phyloP scores from a whole-genome alignment of 2,888 invertebrate genomes.

The Salpingus planirostris region DNA sequence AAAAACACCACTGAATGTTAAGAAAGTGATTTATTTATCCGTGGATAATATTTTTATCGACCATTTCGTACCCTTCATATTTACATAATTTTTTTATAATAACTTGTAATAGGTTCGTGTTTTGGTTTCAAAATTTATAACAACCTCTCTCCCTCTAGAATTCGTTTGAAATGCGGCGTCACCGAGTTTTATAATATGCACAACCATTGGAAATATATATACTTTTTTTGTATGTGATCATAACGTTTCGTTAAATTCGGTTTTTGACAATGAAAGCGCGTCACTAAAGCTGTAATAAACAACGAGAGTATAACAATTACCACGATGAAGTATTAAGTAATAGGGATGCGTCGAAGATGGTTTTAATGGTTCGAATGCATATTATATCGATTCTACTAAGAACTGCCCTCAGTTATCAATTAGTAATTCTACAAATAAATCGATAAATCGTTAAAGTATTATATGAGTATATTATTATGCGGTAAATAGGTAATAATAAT shows the following conservation, averaged over 20 bases:
- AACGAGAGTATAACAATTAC: constrained; percentile 18
- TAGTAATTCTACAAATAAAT: no score
- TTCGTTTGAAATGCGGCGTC: constrained; percentile 34
- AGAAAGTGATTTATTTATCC: constrained; percentile 10
- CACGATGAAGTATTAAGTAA: constrained; percentile 24
- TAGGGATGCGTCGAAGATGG: constrained; percentile 25
- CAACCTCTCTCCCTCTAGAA: constrained; percentile 40
- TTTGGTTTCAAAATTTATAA: no score
- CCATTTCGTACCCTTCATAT: constrained; percentile 35
- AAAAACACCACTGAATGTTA: no score
- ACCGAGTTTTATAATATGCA: constrained; percentile 41
- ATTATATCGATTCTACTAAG: constrained; percentile 30
- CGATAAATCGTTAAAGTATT: no score
- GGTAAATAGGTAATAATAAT: no score
- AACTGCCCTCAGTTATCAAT: no score
- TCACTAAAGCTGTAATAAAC: constrained; percentile 40
- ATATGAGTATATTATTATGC: no score
- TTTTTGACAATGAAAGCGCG: constrained; percentile 30
- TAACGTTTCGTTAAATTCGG: no score
- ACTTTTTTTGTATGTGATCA: no score
- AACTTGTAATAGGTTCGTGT: no score
- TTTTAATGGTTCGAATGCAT: constrained; percentile 38
- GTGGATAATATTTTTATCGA: constrained; percentile 16
- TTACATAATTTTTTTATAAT: constrained; percentile 31
- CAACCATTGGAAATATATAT: constrained; percentile 41